A percentile compares a stretch with the other conserved stretches of the same genome.
Conservation (phyloP, 2,888 invertebrate genomes). For the Dyspetes luteomarginatus region DNA sequence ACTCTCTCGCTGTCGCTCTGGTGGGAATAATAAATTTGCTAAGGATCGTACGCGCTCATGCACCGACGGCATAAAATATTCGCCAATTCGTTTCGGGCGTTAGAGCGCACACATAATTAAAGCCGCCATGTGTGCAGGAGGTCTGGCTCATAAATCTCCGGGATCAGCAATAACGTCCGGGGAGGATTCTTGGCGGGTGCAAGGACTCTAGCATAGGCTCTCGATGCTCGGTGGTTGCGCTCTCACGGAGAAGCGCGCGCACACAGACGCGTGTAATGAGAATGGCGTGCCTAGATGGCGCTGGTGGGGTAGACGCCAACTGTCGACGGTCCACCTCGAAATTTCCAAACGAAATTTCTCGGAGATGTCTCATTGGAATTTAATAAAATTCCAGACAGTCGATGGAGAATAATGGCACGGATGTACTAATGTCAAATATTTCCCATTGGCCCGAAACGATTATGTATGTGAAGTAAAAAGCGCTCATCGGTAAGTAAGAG, state of each 20-base stretch:
- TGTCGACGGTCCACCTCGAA: neutral
- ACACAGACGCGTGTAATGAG: slow-evolving; percentile 3
- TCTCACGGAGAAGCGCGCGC: slow-evolving; percentile 37
- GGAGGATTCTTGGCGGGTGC: slow-evolving; percentile 70
- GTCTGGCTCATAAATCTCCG: slow-evolving; percentile 79
- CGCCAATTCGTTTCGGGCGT: slow-evolving; percentile 79
- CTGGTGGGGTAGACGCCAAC: slow-evolving; percentile 34
- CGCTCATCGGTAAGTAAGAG: no score
- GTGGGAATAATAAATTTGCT: slow-evolving; percentile 51
- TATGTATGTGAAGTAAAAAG: no score
- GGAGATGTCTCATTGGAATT: neutral
- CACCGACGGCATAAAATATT: slow-evolving; percentile 78
- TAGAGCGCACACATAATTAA: slow-evolving; percentile 80
- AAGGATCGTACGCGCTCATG: slow-evolving; percentile 53
- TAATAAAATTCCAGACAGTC: neutral
- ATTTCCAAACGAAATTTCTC: slow-evolving; percentile 22
- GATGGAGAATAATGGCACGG: neutral
- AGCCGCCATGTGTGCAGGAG: slow-evolving; percentile 82
- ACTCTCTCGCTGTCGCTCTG: slow-evolving; percentile 15
- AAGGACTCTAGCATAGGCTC: slow-evolving; percentile 54
- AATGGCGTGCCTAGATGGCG: slow-evolving; percentile 65
- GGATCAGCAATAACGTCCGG: slow-evolving; percentile 82
- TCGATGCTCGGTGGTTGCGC: slow-evolving; percentile 56
- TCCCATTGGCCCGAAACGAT: no score
- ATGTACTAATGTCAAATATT: no score